phyloP scores from a whole-genome alignment of 37 sponge, comb jelly and placozoan genomes.

The Eunapius fragilis region DNA sequence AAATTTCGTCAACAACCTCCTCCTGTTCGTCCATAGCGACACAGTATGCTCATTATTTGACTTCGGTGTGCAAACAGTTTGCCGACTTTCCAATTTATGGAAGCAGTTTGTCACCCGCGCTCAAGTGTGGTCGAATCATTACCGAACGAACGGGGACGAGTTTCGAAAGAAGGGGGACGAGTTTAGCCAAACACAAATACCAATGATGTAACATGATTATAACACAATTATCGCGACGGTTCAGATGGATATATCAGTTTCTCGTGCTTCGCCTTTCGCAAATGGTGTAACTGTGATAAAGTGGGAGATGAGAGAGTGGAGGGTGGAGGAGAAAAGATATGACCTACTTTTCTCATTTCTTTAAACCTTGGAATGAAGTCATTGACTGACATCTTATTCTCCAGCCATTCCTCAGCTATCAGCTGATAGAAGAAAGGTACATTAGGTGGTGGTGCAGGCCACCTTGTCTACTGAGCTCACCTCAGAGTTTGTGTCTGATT shows the following conservation, averaged over 20 bases:
- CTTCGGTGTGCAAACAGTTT: background rate
- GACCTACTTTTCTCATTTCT: conserved; percentile 48
- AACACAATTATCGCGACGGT: background rate
- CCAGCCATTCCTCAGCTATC: conserved; percentile 56
- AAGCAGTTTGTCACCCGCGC: background rate
- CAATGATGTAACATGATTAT: background rate
- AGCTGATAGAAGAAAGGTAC: conserved; percentile 12
- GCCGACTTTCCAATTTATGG: background rate
- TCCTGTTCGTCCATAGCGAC: background rate
- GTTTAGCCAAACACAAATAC: background rate
- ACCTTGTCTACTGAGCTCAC: background rate
- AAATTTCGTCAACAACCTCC: background rate
- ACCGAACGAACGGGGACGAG: background rate
- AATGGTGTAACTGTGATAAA: conserved; percentile 32
- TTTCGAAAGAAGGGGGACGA: background rate
- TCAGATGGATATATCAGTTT: conserved; percentile 19
- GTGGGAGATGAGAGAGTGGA: background rate
- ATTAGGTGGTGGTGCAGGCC: background rate
- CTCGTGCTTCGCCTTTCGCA: conserved; percentile 39
- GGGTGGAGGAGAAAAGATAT: background rate
- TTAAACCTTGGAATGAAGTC: conserved; percentile 52
- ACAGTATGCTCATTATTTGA: background rate
- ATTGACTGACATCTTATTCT: conserved; percentile 38
- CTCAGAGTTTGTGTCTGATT: conserved; percentile 62
- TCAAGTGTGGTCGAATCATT: background rate